Percentiles rank a stretch among this genome's conserved stretches.
Evolutionary conservation across 2,888 invertebrate species (phyloP).

Genomic region (Trichogramma dendrolimi): DNA sequence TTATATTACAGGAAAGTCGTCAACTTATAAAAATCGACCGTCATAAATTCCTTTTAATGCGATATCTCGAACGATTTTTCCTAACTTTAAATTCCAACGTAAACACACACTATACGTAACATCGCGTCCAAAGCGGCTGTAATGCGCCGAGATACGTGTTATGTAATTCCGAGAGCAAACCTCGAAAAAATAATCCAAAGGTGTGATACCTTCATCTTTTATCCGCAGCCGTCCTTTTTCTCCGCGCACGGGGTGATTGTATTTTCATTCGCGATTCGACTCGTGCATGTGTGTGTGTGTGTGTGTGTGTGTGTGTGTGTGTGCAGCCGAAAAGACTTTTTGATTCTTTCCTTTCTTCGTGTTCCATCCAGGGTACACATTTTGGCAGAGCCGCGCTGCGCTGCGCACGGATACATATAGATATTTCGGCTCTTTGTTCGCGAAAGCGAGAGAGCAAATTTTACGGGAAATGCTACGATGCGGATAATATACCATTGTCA

Average conservation of each 20-base stretch:
- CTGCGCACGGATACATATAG: no score
- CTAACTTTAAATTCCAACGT: no score
- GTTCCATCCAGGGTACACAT: not conserved
- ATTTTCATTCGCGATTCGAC: constrained; percentile 14
- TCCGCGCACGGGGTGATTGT: not conserved
- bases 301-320: no score
- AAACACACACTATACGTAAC: no score
- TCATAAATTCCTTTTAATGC: no score
- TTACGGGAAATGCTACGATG: no score
- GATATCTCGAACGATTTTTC: no score
- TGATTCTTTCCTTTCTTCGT: not conserved
- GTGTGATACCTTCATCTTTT: not conserved
- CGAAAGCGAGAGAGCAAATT: no score
- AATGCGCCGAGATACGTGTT: not conserved
- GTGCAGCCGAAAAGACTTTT: constrained; percentile 11
- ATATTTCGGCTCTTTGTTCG: no score
- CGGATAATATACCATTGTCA: no score
- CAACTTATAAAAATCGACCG: no score
- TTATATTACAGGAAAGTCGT: no score
- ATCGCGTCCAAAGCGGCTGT: not conserved
- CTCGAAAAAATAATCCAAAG: not conserved
- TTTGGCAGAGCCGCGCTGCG: not conserved
- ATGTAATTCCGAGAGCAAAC: not conserved
- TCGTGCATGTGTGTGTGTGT: constrained; percentile 5
- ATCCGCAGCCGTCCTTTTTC: not conserved